Base-by-base conservation (phyloP, 2,797 vertebrate genomes). In the Bradypodion ventrale region DNA sequence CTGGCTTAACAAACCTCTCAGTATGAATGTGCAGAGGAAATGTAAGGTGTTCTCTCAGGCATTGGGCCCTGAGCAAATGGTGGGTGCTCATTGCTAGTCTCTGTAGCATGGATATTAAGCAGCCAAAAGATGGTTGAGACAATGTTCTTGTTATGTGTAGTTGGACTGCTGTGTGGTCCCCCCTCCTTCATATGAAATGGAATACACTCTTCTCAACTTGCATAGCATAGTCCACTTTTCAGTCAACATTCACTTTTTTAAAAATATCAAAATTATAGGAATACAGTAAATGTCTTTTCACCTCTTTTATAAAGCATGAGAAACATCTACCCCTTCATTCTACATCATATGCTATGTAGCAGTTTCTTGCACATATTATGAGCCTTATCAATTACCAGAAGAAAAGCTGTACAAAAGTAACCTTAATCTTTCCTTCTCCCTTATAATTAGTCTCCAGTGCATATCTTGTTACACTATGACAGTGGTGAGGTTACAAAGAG, bases 401-500 rank as follows among this genome's bases (percentile, higher is more conserved):
- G 65, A 46, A 69, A 80, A 68, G 70, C 21, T 75, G 46, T 13
- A 75, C n/a, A 37, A 49, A 75, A 29, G 5, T 80, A 68, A 75
- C 49, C 49, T 75, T 80, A 80, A 85, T 76, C 60, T 32, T 42
- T 32, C n/a, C 49, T 32, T 68, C 9, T 75, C 75, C 35, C 25
- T 85, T 76, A 80, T 80, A 85, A 85, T 80, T 75, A 75, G 21
- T 49, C 49, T 75, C n/a, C 49, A 70, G 37, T 49, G 42, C 32
- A 60, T 68, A 40, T 42, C n/a, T 70, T 76, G 52, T 77, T 77
- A 70, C 40, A 52, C 16, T 25, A 32, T 72, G 65, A 37, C 37
- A 75, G 35, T 68, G n/a, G 23, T 80, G n/a, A 85, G 9, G 35
- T 62, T 49, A 59, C 25, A 44, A 46, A 74, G 21, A 10, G 75